Evolutionary conservation across 2,888 invertebrate genomes (phyloP), one percentile per base, ranked within the genome.

Genomic region (Tiliacea citrago): DNA sequence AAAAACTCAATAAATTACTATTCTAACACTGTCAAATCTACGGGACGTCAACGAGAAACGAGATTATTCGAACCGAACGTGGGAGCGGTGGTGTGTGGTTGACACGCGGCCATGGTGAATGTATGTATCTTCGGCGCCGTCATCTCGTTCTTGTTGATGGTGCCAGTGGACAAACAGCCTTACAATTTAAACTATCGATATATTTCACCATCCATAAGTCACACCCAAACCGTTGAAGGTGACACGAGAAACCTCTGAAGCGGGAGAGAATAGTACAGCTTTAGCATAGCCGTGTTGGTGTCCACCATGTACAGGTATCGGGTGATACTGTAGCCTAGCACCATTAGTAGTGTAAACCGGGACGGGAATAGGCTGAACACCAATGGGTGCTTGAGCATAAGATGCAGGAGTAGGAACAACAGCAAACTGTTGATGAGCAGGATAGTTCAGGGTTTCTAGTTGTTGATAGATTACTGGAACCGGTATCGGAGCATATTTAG

Each of bases 191-290:
- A 53, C 4, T 47, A 68, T 13, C 13, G 12, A 45, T 35, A n/a
- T 29, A 47, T 68, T 81, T 90, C 86, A 93, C 89, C 91, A 94
- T 76, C 89, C 91, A 77, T 93, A 92, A 63, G 82, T 86, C 5
- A 90, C 89, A 61, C 92, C 97, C 65, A 97, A 95, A 71, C 97
- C 97, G 73, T 96, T 96, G 92, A 97, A 97, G 83, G 95, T 95
- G 83, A 97, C 97, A 89, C 97, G 97, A 79, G 97, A 97, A 35
- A 97, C 97, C 9, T 84, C 79, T 18, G 86, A 78, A 35, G 90
- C 85, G 9, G 90, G 88, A 13, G 90, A 88, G 71, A 85, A 89
- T 4, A 75, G 62, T 0, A 76, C 63, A 39, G 81, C 78, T 76
- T 73, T 86, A 47, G 78, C 62, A 81, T 84, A 76, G 24, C 71